These are phyloP conservation scores for Drosophila trapezifrons DNA, from an alignment of 1,140 invertebrate species.

Conservation along the genomic window DNA sequence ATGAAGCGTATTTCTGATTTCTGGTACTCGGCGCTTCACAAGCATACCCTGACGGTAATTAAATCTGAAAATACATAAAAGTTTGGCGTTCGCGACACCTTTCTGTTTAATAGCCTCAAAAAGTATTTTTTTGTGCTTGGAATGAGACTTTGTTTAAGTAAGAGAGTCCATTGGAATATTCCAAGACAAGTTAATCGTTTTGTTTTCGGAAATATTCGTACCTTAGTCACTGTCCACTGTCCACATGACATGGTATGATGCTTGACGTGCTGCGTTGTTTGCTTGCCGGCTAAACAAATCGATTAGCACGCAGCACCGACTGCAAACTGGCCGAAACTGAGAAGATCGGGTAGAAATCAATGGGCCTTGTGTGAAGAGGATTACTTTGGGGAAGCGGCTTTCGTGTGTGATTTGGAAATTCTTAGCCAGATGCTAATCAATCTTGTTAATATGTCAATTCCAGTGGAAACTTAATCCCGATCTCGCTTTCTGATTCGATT, in stretches of 20 bases:
- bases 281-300: conserved; percentile 52
- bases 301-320: conserved; percentile 53
- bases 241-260: conserved; percentile 38
- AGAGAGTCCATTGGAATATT: conserved; percentile 37
- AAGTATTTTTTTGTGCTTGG: conserved; percentile 27
- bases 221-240: conserved; percentile 11
- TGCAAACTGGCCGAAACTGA: conserved; percentile 32
- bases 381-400: conserved; percentile 6
- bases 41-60: conserved; percentile 13
- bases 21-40: background rate
- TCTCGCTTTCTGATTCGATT: conserved; percentile 45
- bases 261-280: conserved; percentile 30
- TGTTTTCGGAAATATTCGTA: conserved; percentile 27
- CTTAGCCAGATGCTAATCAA: conserved; percentile 57
- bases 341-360: conserved; percentile 40
- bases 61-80: background rate
- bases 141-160: conserved; percentile 4
- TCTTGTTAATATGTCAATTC: conserved; percentile 79
- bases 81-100: conserved; percentile 3
- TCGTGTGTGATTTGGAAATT: conserved; percentile 51
- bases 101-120: conserved; percentile 31
- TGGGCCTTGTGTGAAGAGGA: conserved; percentile 29
- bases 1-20: background rate
- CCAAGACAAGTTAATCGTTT: conserved; percentile 17
- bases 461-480: conserved; percentile 63